Conservation (phyloP, 2,888 invertebrate species). For the Metalampra italica region DNA sequence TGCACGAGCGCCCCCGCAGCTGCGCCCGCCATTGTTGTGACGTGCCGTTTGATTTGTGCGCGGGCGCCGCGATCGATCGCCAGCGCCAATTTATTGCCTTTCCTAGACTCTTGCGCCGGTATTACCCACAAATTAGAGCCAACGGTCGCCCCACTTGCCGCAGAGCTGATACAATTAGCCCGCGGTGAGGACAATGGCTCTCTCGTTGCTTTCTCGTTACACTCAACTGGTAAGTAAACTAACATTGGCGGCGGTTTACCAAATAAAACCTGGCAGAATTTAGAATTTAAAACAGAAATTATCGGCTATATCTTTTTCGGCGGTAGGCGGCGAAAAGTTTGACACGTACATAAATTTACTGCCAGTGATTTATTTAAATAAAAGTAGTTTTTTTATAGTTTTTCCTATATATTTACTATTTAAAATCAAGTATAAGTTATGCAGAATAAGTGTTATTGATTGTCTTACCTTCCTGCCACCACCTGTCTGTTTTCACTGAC, state of each 20-base stretch:
- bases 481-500: too few species aligned
- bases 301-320: too few species aligned
- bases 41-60: conserved; percentile 69
- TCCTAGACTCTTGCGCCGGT: conserved; percentile 45
- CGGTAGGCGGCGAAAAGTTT: too few species aligned
- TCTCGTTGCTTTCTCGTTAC: background rate
- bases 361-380: too few species aligned
- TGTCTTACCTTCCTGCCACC: too few species aligned
- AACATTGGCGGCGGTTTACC: background rate
- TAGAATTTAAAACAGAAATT: too few species aligned
- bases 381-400: too few species aligned
- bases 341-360: too few species aligned
- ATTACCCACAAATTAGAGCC: conserved; percentile 53
- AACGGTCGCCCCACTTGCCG: conserved; percentile 50
- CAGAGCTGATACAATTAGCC: conserved; percentile 36
- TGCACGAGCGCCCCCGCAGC: conserved; percentile 67
- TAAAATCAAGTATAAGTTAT: too few species aligned
- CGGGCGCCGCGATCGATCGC: conserved; percentile 59
- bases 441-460: too few species aligned
- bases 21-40: conserved; percentile 60
- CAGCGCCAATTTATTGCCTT: conserved; percentile 62
- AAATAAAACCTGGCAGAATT: too few species aligned
- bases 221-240: background rate
- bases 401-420: too few species aligned
- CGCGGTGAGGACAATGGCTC: conserved; percentile 5